Base-by-base conservation (phyloP, 1,140 invertebrate genomes). In the Drosophila leontia region DNA sequence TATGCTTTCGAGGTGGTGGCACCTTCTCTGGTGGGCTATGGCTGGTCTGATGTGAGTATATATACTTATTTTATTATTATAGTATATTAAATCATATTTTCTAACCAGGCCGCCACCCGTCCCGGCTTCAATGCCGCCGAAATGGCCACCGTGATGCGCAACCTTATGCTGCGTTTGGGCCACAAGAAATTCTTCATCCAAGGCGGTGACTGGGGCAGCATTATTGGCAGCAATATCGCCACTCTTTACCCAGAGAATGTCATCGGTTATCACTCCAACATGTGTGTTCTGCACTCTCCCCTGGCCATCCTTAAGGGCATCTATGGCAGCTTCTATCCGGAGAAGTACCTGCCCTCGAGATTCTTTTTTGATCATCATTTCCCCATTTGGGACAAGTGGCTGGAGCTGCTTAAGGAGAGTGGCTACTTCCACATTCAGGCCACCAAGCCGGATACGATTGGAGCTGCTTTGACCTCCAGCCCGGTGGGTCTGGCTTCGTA, bases 381-480 rank as follows among this genome's bases (percentile, higher is more conserved):
- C 83, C 96, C 96, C 1, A 39, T 96, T 3, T 91, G 80, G 11
- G 82, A 94, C 7, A 87, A 94, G 13, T 94, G 94, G 8, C 59
- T 75, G 17, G 63, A 75, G 37, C 3, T 97, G 0, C 9, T 97
- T 0, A 92, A 94, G 72, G 97, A 98, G 93, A 92, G 91, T 41
- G 98, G 97, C 3, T 98, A 98, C 79, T 88, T 96, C 55, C 96
- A 98, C 88, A 87, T 98, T 37, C 98, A 99, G 93, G 94, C 97
- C 1, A 98, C 97, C 0, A 98, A 98, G 92, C 98, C 98, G 7
- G 97, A 99, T 90, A 99, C 98, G 7, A 93, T 98, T 70, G 95
- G 95, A 51, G 93, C 94, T 9, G 95, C 94, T 2, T 83, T 96
- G 47, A 91, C 93, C 9, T 94, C 95, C 45, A 95, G 95, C 8